Base-by-base conservation (phyloP, 2,888 invertebrate species). In the Lithodes maja region DNA sequence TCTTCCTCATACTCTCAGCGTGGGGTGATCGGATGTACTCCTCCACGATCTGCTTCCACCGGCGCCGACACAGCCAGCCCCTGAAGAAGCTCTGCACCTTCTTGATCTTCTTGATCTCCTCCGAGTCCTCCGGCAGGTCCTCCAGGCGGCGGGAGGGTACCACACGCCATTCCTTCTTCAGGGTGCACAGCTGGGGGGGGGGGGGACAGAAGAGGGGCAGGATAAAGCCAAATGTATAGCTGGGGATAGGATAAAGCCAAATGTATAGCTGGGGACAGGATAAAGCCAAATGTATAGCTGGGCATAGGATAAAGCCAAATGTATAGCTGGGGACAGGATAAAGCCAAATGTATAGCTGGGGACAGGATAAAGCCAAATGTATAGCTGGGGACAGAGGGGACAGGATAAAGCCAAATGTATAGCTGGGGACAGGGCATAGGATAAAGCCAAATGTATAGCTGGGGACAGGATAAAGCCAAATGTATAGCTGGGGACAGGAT, bases 41-140 rank as follows among this genome's bases (percentile, higher is more conserved):
- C 93, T 98, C 98, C 33, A 98, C 98, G 87, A 98, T 98, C 94
- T 98, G 98, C 94, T 98, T 98, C 98, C 98, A 98, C 75, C 98
- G 95, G 7, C 98, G 95, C 12, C 98, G 95, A 93, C 98, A 98
- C 86, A 98, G 94, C 98, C 98, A 98, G 12, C 98, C 98, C 3
- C 98, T 95, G 94, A 98, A 98, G 94, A 98, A 98, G 93, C 98
- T 98, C 95, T 98, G 96, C 17, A 95, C 95, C 93, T 95, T 95
- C 94, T 98, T 98, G 92, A 98, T 98, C 94, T 98, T 98, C 92
- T 95, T 95, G 90, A 98, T 95, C 93, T 98, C 98, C n/a, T 95
- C 95, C 0, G 96, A 95, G 92, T 96, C 96, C 92, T 92, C 92
- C 2, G 90, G 87, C 0, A 91, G 88, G 61, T 92, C 92, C 49